Percentiles rank a stretch among this genome's conserved stretches.
These are phyloP conservation scores for Nomada lathburiana DNA, from an alignment of 2,888 invertebrate genomes.

Conservation along the genomic window DNA sequence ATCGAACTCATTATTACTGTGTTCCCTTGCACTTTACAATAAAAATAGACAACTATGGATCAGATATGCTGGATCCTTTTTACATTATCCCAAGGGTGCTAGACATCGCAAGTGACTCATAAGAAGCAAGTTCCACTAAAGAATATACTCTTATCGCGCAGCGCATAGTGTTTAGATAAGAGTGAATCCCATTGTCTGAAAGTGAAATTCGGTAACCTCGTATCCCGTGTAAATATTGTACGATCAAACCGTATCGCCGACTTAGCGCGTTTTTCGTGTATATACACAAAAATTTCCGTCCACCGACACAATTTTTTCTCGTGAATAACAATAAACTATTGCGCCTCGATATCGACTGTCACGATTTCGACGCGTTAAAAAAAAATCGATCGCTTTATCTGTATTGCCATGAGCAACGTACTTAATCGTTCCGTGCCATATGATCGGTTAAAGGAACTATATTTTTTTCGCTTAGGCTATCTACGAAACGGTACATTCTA, in stretches of 20 bases:
- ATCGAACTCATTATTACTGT: conserved; percentile 85
- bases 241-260: background rate
- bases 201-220: conserved; percentile 26
- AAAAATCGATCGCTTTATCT: conserved; percentile 13
- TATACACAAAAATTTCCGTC: background rate
- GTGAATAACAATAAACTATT: conserved; percentile 34
- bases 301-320: background rate
- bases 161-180: conserved; percentile 50
- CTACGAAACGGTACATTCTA: background rate
- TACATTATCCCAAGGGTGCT: conserved; percentile 53
- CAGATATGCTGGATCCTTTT: conserved; percentile 24
- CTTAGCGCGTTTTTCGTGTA: background rate
- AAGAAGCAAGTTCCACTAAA: conserved; percentile 10
- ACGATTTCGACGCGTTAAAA: conserved; percentile 9
- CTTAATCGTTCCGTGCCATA: conserved; percentile 16
- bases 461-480: background rate
- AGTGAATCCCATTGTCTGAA: conserved; percentile 42
- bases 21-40: conserved; percentile 34
- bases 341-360: conserved; percentile 15
- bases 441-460: conserved; percentile 1
- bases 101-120: conserved; percentile 47
- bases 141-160: conserved; percentile 38
- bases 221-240: background rate
- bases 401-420: conserved; percentile 8
- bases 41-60: conserved; percentile 38